Conservation (phyloP, 2,797 vertebrate species). For the Gallinago stenura region DNA sequence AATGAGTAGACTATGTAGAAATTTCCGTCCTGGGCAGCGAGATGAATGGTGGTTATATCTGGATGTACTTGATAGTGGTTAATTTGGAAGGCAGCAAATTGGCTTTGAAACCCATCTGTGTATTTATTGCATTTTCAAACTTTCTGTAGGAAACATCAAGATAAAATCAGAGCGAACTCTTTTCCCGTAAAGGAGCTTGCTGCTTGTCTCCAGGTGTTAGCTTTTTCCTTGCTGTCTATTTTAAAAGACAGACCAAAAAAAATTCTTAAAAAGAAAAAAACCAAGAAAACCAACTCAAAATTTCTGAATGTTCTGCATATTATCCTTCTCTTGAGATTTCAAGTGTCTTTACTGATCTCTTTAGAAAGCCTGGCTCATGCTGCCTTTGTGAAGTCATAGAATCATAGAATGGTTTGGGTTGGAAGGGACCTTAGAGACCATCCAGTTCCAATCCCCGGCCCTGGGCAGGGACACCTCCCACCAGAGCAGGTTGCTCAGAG, state of each 20-base stretch:
- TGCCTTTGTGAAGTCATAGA: neutral
- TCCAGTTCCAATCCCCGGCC: no score
- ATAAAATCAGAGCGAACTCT: neutral
- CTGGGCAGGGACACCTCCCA: no score
- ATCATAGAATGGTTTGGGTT: no score
- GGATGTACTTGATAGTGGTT: neutral
- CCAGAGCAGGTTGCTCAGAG: no score
- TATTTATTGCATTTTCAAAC: neutral
- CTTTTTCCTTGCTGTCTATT: neutral
- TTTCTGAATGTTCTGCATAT: neutral
- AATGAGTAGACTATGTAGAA: neutral
- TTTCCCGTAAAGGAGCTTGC: neutral
- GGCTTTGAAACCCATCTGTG: rapidly evolving
- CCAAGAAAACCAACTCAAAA: neutral
- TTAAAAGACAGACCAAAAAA: neutral
- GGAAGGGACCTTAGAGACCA: no score
- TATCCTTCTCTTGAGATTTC: neutral
- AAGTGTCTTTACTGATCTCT: neutral
- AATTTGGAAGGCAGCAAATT: neutral
- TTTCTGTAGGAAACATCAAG: neutral
- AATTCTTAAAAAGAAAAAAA: no score
- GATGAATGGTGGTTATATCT: neutral
- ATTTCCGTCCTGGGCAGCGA: neutral
- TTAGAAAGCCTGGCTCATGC: neutral
- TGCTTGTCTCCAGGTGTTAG: neutral